These are phyloP conservation scores for Falco naumanni DNA, from an alignment of 2,797 vertebrate genomes.

Conservation along the genomic window DNA sequence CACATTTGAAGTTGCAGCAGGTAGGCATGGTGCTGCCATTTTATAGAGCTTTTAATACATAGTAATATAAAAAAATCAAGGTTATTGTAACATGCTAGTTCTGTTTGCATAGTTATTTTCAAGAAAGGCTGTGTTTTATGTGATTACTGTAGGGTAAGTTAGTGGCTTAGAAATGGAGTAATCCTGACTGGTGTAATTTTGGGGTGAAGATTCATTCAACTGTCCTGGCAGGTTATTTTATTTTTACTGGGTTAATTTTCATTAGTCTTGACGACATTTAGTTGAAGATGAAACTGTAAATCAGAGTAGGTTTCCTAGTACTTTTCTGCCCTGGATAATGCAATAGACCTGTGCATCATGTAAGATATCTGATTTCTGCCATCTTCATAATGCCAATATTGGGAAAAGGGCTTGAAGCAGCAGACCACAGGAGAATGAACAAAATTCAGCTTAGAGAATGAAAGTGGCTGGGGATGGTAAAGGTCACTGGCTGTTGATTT, in stretches of 20 bases:
- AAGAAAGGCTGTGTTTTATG: neutral
- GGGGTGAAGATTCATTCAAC: neutral
- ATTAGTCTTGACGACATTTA: neutral
- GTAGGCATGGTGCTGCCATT: neutral
- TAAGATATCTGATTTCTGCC: neutral
- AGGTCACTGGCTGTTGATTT: neutral
- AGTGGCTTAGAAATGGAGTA: neutral
- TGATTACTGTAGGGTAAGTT: neutral
- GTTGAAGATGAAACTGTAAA: neutral
- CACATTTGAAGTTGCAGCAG: neutral
- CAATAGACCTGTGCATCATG: rapidly evolving
- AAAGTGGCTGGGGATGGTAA: neutral
- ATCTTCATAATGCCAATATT: neutral
- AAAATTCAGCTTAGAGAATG: neutral
- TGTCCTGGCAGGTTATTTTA: neutral
- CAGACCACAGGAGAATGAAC: neutral
- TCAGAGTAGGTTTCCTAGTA: neutral
- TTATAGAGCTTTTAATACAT: neutral
- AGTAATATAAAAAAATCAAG: neutral
- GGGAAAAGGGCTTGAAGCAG: neutral
- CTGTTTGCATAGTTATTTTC: neutral
- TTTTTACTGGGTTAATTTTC: neutral
- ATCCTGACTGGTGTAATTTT: neutral
- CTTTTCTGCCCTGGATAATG: neutral
- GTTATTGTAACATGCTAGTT: neutral